Evolutionary conservation across 2,113 vertebrate genomes (phyloP), one percentile per base, ranked within the genome.

Genomic region (Sylvilagus bachmani): DNA sequence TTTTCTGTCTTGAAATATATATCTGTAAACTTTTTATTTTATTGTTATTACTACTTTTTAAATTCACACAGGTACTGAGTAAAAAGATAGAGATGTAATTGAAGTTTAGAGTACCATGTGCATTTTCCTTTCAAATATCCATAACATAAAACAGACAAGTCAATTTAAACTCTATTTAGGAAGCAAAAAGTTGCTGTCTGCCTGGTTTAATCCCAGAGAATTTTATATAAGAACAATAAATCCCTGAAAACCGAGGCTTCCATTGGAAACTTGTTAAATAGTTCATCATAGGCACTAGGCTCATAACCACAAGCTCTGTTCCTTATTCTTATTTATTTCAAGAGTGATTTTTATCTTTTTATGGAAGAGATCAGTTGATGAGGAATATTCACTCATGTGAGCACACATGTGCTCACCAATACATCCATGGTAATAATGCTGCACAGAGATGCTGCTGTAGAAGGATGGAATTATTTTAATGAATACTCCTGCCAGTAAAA

Each of bases 151-250:
- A 95, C 90, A 93, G 92, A 85, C 64, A 94, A 93, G 81, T 74
- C 86, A 67, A 97, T 97, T 97, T 96, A 91, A 95, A 96, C 84
- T 58, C 95, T 90, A 94, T 96, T 97, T 95, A 88, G 91, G 90
- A 97, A 96, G 96, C 96, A 97, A 97, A 97, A 97, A 91, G 86
- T 91, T 89, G 79, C 86, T 89, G 14, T 95, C 90, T 94, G 90
- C 96, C 92, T 96, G 66, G 95, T 96, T 97, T 95, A 97, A 96
- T 96, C 94, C 95, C 81, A 97, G 89, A 4, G 75, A 96, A 96
- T 96, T 97, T 97, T 96, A 96, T 97, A 96, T 95, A 92, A 95
- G 94, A 95, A 82, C 86, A 95, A 95, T 97, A 97, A 97, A 97
- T 97, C 62, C 86, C 86, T 87, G 51, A 92, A 97, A 97, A 95